Evolutionary conservation across 2,888 invertebrate genomes (phyloP), one percentile per base, ranked within the genome.

Genomic region (Ametastegia equiseti): DNA sequence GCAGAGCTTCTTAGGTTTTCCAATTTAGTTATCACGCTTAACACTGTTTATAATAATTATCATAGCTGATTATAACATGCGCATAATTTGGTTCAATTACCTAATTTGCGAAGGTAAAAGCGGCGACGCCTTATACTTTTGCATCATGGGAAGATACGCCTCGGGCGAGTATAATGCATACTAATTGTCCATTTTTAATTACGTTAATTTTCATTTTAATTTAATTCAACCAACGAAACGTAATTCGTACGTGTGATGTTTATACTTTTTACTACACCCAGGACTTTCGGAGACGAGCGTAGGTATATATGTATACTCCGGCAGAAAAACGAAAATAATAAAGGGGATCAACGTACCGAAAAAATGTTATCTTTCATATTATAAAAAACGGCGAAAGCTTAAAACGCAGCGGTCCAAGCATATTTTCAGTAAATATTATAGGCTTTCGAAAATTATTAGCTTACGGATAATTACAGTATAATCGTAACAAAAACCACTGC

Each of bases 131-230:
- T 71, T 71, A 36, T 71, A 47, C 47, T 71, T 71, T 71, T 47
- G 13, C 45, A n/a, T n/a, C n/a, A n/a, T n/a, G 15, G 13, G 23
- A 19, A 33, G 65, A 13, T 36, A 39, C 65, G 39, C 65, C 39
- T 11, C 39, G 39, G 65, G 19, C 65, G 19, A 67, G 65, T 67
- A 30, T 47, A 45, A 47, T 47, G 71, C 45, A 47, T 45, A 71
- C 71, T 71, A 27, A 71, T 71, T 71, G 9, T n/a, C 19, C 67
- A 71, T 71, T 71, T 71, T 71, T 47, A 71, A 71, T 71, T 45
- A 71, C 71, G 23, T 27, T 71, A 71, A 71, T 71, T 71, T 71
- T 71, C 42, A 71, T 71, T 71, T 47, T 27, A 71, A 45, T 71
- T 71, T 71, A 11, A 71, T 71, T 71, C 47, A 27, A 27, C 13